phyloP scores from a whole-genome alignment of 1,140 invertebrate species.

The Nephotettix cincticeps region DNA sequence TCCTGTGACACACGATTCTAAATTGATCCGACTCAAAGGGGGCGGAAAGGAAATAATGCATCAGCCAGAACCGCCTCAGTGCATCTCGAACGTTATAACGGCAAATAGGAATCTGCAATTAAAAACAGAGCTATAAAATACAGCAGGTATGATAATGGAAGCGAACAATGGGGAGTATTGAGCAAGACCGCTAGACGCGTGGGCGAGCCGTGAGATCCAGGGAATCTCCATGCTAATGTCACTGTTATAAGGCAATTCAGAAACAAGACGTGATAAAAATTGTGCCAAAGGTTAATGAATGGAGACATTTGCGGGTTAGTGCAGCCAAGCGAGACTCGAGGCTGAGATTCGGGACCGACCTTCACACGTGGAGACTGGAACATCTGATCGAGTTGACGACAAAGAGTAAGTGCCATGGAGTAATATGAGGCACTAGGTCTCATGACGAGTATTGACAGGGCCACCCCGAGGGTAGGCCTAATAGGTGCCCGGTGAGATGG shows the following conservation, averaged over 20 bases:
- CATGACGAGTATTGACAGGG: no score
- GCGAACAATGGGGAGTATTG: neutral
- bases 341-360: no score
- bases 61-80: neutral
- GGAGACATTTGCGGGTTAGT: neutral
- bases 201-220: neutral
- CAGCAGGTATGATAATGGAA: slow-evolving; percentile 16
- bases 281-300: slow-evolving; percentile 19
- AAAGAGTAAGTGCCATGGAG: no score
- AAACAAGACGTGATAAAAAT: slow-evolving; percentile 22
- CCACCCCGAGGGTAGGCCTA: no score
- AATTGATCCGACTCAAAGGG: no score
- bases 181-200: neutral
- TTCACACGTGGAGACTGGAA: no score
- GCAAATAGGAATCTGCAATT: slow-evolving; percentile 22
- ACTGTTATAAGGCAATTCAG: slow-evolving; percentile 17
- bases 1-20: no score
- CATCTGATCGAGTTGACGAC: no score
- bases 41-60: neutral
- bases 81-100: neutral
- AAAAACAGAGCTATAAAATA: slow-evolving; percentile 16
- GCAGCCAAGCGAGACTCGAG: no score
- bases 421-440: no score
- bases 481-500: no score
- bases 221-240: slow-evolving; percentile 4